These are phyloP conservation scores for Tanaodytes sp. DNA, from an alignment of 2,888 invertebrate species.

Conservation along the genomic window DNA sequence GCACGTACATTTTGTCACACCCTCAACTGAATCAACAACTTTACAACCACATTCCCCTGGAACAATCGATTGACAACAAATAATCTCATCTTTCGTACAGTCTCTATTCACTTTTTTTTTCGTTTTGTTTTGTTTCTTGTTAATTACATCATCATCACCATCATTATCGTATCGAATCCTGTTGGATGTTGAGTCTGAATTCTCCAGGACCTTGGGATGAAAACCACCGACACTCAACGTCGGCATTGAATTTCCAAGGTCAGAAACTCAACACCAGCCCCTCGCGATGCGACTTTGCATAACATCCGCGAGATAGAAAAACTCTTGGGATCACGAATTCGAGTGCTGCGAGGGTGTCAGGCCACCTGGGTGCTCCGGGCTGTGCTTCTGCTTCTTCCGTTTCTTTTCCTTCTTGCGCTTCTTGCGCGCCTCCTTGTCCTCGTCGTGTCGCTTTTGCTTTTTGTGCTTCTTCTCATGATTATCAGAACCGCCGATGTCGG, in stretches of 20 bases:
- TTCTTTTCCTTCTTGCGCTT: constrained; percentile 97
- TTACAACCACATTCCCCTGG: constrained; percentile 4
- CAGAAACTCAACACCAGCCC: constrained; percentile 35
- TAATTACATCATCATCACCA: background rate
- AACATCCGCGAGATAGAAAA: constrained; percentile 12
- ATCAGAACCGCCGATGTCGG: constrained; percentile 80
- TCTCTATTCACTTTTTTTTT: background rate
- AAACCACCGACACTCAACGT: too few relatives aligned
- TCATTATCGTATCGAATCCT: too few relatives aligned
- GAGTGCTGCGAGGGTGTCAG: constrained; percentile 78
- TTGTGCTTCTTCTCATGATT: constrained; percentile 96
- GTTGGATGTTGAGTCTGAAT: too few relatives aligned
- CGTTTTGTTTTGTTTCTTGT: too few relatives aligned
- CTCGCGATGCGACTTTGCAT: constrained; percentile 28
- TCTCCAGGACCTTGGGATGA: too few relatives aligned
- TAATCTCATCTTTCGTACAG: constrained; percentile 24
- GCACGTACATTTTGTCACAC: constrained; percentile 5
- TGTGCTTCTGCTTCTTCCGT: constrained; percentile 94
- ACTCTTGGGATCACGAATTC: constrained; percentile 72
- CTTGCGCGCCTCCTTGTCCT: constrained; percentile 87
- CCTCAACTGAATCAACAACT: constrained; percentile 2
- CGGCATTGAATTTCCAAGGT: too few relatives aligned
- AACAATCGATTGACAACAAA: background rate
- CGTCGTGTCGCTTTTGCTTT: constrained; percentile 91
- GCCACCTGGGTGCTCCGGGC: constrained; percentile 86